These are phyloP conservation scores for Steromphala cineraria DNA, from an alignment of 2,888 invertebrate species.

Conservation along the genomic window DNA sequence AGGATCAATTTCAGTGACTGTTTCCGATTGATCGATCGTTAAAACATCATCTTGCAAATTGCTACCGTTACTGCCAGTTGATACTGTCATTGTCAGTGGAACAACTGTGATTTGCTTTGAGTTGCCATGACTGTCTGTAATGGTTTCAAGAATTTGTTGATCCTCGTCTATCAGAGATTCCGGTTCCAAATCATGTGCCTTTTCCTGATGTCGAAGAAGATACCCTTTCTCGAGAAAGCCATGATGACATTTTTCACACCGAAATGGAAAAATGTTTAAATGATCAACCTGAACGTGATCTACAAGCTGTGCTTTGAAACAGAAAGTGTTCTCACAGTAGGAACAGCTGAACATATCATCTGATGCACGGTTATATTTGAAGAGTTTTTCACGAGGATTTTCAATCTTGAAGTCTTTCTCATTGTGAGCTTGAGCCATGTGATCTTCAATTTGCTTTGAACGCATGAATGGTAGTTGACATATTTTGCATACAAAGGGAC, in stretches of 20 bases:
- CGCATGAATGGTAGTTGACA: slow-evolving; percentile 50
- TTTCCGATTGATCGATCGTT: not conserved
- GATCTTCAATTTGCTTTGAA: slow-evolving; percentile 48
- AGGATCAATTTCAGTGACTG: not conserved
- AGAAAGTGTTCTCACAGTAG: slow-evolving; percentile 53
- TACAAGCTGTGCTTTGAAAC: slow-evolving; percentile 58
- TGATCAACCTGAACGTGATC: slow-evolving; percentile 60
- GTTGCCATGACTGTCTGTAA: not conserved
- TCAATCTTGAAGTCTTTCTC: slow-evolving; percentile 30
- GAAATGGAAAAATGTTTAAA: slow-evolving; percentile 52
- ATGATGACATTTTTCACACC: slow-evolving; percentile 56
- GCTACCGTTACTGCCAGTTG: not conserved
- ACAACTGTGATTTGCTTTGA: not conserved
- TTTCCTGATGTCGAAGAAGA: slow-evolving; percentile 49
- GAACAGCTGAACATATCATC: slow-evolving; percentile 56
- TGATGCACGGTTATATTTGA: slow-evolving; percentile 49
- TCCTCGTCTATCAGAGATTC: slow-evolving; percentile 28
- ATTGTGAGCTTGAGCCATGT: slow-evolving; percentile 56
- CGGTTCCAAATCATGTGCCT: slow-evolving; percentile 44
- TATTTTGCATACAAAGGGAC: slow-evolving; percentile 46
- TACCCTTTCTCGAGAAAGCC: slow-evolving; percentile 55
- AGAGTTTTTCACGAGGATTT: slow-evolving; percentile 32
- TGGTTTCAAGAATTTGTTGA: not conserved
- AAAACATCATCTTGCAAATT: not conserved
- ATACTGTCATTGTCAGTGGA: not conserved